Evolutionary conservation across 2,113 vertebrate genomes (phyloP), one percentile per base, ranked within the genome.

Genomic region (Paramisgurnus dabryanus): DNA sequence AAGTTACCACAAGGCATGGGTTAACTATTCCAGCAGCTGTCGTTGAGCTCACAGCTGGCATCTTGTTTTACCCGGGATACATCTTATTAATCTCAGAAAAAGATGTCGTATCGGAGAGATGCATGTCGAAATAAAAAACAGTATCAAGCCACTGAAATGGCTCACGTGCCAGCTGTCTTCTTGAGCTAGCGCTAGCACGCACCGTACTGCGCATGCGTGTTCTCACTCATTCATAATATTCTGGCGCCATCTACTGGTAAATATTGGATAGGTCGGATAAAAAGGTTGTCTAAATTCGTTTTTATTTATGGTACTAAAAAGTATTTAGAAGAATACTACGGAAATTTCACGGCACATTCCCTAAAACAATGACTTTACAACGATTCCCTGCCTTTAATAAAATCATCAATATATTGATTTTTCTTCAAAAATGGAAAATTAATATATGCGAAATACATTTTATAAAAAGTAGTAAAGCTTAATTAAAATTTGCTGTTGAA

Each of bases 121-220:
- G 13, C 47, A 15, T 55, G 47, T 50, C 40, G 6, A 55, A 65
- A 18, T 5, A 15, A 12, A 50, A 4, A 53, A 49, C 15, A 7
- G 15, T 8, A 27, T 3, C 64, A 4, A 2, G 40, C 8, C 41
- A 22, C 40, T 11, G 17, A 53, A 65, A n/a, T 17, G 45, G 61
- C 39, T 39, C 67, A 50, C 40, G 67, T 55, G 75, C 17, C 61
- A 53, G 27, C 43, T 17, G 47, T 76, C 74, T 65, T 41, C 60
- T 2, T 2, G 10, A 17, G 57, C 57, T 7, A 5, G 67, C 13
- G 10, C 27, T 34, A 12, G 53, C 39, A 11, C 53, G 7, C 15
- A 17, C 39, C 4, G 45, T 41, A 65, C 8, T 39, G 74, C 74
- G 74, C 74, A 66, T n/a, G 76, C 41, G 81, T 34, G 8, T 10